phyloP scores from a whole-genome alignment of 2,888 invertebrate genomes.

The Syrista parreyssii region DNA sequence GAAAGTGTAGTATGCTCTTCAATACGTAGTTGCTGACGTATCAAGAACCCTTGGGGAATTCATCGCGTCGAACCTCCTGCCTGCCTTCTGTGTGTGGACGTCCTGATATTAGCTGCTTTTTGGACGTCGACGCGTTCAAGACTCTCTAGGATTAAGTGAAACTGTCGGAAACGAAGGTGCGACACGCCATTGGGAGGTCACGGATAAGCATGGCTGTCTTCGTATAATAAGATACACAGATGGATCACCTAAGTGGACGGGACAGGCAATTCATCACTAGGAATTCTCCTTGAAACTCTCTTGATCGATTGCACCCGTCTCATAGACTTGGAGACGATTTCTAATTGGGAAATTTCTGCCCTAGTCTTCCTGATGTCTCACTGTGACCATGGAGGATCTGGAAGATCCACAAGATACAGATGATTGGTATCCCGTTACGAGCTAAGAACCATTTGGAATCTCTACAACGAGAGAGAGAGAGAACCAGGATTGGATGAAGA shows the following conservation, averaged over 20 bases:
- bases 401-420: neutral
- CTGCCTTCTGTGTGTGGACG: neutral
- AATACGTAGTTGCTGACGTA: neutral
- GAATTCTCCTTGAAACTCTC: constrained; percentile 7
- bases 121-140: neutral
- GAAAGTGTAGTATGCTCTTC: neutral
- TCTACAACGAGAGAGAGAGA: too few species aligned
- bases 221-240: constrained; percentile 37
- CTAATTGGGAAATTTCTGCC: neutral
- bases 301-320: constrained; percentile 27
- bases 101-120: neutral
- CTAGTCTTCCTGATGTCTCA: neutral
- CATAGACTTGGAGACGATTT: neutral
- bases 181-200: neutral
- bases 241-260: constrained; percentile 34
- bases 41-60: neutral
- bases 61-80: neutral
- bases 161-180: neutral
- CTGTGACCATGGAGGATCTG: neutral
- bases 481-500: neutral
- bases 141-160: neutral
- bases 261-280: constrained; percentile 37
- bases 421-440: too few species aligned
- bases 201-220: constrained; percentile 24
- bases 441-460: too few species aligned